Evolutionary conservation across 2,113 vertebrate genomes (phyloP).

Genomic region (Brienomyrus longianalis): DNA sequence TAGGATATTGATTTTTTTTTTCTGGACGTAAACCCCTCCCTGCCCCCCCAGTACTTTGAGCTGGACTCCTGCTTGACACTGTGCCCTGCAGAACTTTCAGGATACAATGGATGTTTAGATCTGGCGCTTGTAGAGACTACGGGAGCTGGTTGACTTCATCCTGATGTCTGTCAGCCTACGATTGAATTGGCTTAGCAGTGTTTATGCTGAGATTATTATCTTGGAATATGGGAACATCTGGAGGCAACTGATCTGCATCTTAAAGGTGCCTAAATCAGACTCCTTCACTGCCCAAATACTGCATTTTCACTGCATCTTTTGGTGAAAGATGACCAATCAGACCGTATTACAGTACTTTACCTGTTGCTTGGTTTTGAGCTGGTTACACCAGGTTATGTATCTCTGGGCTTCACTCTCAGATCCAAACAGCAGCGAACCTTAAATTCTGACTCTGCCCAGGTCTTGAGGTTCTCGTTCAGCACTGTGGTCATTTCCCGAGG

Average conservation of each 20-base stretch:
- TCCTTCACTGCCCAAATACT: neutral
- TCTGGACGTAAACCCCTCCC: neutral
- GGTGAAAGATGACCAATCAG: neutral
- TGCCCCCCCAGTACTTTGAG: neutral
- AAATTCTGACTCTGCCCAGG: neutral
- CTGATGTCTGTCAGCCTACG: neutral
- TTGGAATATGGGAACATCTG: neutral
- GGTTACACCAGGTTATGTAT: neutral
- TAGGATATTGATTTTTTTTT: neutral
- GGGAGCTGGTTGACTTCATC: neutral
- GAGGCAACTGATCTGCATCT: neutral
- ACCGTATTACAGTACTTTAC: neutral
- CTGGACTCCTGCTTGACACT: neutral
- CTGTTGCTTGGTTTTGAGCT: neutral
- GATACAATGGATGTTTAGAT: neutral
- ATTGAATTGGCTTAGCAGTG: neutral
- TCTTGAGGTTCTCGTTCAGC: too few species aligned
- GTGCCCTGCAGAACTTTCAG: neutral
- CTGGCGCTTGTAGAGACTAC: neutral
- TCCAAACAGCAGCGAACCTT: neutral
- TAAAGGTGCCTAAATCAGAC: neutral
- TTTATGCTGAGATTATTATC: neutral
- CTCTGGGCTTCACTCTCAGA: neutral
- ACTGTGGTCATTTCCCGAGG: neutral
- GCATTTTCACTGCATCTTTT: neutral